phyloP scores from a whole-genome alignment of 2,113 vertebrate species.

The Aspidoscelis tigris region DNA sequence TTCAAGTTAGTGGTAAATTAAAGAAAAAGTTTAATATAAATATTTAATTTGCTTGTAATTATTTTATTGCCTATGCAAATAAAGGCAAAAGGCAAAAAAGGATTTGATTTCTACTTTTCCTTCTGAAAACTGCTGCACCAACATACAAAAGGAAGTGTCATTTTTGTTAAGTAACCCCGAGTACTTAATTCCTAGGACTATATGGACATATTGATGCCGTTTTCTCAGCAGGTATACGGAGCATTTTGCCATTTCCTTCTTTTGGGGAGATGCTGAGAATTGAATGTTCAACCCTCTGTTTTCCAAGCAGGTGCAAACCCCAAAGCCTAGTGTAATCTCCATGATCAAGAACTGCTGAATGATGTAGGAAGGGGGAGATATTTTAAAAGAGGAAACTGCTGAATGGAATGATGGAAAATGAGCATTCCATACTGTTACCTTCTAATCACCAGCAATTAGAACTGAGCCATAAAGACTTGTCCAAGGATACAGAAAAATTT shows the following conservation, averaged over 20 bases:
- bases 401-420: neutral
- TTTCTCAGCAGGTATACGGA: too few species aligned
- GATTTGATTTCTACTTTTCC: slow-evolving; percentile 4
- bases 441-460: neutral
- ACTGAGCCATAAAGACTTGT: neutral
- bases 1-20: slow-evolving; percentile 36
- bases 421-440: neutral
- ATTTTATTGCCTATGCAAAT: slow-evolving; percentile 1
- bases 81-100: too few species aligned
- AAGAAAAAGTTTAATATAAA: slow-evolving; percentile 54
- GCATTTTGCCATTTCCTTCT: too few species aligned
- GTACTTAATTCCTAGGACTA: neutral
- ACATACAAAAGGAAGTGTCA: neutral
- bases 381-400: neutral
- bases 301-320: neutral
- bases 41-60: slow-evolving; percentile 46
- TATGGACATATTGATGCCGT: too few species aligned
- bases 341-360: too few species aligned
- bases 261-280: too few species aligned
- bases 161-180: neutral
- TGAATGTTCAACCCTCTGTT: too few species aligned
- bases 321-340: neutral
- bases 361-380: neutral
- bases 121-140: neutral
- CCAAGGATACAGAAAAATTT: neutral